These are phyloP conservation scores for Mesorhabditis sp. DNA, from an alignment of 2,888 invertebrate genomes.

Conservation along the genomic window DNA sequence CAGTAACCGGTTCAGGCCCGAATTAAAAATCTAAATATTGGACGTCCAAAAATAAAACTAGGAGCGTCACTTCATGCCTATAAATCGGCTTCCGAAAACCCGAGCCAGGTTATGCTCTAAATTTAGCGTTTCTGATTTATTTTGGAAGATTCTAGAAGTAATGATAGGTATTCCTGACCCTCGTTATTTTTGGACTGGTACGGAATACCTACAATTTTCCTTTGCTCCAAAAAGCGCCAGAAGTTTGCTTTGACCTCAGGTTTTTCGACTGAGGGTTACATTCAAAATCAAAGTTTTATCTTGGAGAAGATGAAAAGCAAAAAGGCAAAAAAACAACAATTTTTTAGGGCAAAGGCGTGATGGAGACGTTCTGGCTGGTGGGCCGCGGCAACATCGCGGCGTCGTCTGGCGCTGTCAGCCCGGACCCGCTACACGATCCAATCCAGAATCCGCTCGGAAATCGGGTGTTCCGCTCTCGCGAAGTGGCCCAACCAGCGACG, in stretches of 20 bases:
- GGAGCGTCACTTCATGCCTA: too few species aligned
- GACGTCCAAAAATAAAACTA: too few species aligned
- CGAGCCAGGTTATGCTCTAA: too few species aligned
- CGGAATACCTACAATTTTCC: too few species aligned
- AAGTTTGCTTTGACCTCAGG: neutral
- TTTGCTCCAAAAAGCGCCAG: neutral
- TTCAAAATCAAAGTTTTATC: constrained; percentile 1
- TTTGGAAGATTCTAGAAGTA: too few species aligned
- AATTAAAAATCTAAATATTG: too few species aligned
- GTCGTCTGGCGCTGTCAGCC: neutral
- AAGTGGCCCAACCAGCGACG: neutral
- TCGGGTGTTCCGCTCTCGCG: neutral
- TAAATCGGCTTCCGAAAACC: too few species aligned
- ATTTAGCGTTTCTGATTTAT: too few species aligned
- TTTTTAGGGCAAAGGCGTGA: constrained; percentile 43
- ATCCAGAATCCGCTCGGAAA: neutral
- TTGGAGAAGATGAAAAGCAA: too few species aligned
- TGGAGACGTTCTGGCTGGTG: constrained; percentile 41
- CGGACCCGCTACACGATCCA: neutral
- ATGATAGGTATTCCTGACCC: too few species aligned
- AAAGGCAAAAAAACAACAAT: neutral
- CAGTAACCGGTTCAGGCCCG: too few species aligned
- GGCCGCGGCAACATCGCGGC: neutral
- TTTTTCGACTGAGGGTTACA: neutral
- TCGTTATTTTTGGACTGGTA: too few species aligned